These are phyloP conservation scores for Drosophila anomelani DNA, from an alignment of 2,888 invertebrate species.

Conservation along the genomic window DNA sequence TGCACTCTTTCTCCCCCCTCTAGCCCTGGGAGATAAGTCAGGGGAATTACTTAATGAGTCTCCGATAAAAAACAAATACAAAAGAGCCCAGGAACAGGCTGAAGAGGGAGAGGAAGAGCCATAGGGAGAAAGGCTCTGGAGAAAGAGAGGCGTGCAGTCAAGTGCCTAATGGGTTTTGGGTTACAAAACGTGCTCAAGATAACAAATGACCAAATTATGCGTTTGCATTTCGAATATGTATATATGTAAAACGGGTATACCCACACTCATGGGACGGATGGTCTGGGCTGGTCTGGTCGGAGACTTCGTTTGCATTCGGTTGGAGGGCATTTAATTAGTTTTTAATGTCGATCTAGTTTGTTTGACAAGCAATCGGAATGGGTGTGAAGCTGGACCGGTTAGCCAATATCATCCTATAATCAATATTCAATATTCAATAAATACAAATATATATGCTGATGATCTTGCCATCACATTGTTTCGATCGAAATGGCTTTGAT, in stretches of 20 bases:
- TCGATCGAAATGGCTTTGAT: conserved; percentile 43
- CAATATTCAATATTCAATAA: conserved; percentile 33
- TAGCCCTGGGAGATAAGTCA: conserved; percentile 60
- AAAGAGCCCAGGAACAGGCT: conserved; percentile 9
- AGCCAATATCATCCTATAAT: conserved; percentile 22
- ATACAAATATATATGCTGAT: conserved; percentile 44
- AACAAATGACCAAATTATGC: conserved; percentile 74
- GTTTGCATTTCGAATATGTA: conserved; percentile 58
- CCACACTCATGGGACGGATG: conserved; percentile 27
- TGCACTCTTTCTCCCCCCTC: conserved; percentile 1
- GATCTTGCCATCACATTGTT: conserved; percentile 13
- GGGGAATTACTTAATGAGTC: conserved; percentile 77
- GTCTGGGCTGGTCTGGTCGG: background rate
- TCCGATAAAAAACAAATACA: conserved; percentile 62
- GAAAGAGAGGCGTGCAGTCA: conserved; percentile 48
- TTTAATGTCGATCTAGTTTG: conserved; percentile 76
- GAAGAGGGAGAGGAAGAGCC: background rate
- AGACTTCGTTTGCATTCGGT: conserved; percentile 41
- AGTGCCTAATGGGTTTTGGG: conserved; percentile 78
- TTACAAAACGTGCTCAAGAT: conserved; percentile 74
- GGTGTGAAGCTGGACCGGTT: conserved; percentile 71
- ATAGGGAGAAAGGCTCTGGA: conserved; percentile 17
- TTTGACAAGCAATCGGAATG: conserved; percentile 75
- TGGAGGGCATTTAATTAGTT: conserved; percentile 71
- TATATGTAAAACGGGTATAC: conserved; percentile 35